Conservation (phyloP, 2,797 vertebrate species). For the Benthosema pterotum region DNA sequence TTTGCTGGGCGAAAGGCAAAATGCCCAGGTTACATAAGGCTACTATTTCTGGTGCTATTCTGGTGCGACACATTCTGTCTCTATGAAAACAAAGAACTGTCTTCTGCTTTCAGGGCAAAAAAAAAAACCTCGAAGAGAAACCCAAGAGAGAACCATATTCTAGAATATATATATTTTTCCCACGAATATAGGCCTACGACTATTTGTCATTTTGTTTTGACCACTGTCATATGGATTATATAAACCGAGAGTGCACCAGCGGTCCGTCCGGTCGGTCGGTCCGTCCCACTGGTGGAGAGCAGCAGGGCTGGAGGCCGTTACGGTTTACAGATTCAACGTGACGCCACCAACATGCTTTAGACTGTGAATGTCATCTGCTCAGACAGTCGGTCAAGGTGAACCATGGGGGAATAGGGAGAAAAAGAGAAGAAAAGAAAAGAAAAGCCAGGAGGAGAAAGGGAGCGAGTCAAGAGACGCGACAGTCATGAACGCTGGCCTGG, state of each 20-base stretch:
- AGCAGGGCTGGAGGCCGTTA: slow-evolving; percentile 7
- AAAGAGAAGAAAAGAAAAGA: no score
- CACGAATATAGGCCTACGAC: no score
- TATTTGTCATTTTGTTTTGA: no score
- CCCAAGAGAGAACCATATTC: no score
- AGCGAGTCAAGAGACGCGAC: slow-evolving; percentile 12
- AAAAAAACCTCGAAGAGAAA: background rate
- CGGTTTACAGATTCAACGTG: slow-evolving; percentile 34
- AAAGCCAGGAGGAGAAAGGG: slow-evolving; percentile 14
- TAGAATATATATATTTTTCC: no score
- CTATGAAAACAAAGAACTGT: slow-evolving; percentile 13
- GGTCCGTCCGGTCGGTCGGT: no score
- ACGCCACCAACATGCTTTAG: slow-evolving; percentile 34
- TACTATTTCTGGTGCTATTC: slow-evolving; percentile 54
- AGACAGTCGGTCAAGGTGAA: slow-evolving; percentile 44
- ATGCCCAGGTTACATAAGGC: slow-evolving; percentile 59
- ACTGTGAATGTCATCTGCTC: slow-evolving; percentile 46
- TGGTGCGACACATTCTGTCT: slow-evolving; percentile 21
- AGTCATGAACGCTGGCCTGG: background rate
- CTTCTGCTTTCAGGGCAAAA: slow-evolving; percentile 33
- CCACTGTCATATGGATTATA: background rate
- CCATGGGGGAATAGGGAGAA: slow-evolving; percentile 23
- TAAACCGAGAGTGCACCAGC: background rate
- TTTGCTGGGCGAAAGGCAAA: slow-evolving; percentile 38
- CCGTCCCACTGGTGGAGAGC: background rate